Evolutionary conservation across 2,888 invertebrate genomes (phyloP).

Genomic region (Cephus pygmeus): DNA sequence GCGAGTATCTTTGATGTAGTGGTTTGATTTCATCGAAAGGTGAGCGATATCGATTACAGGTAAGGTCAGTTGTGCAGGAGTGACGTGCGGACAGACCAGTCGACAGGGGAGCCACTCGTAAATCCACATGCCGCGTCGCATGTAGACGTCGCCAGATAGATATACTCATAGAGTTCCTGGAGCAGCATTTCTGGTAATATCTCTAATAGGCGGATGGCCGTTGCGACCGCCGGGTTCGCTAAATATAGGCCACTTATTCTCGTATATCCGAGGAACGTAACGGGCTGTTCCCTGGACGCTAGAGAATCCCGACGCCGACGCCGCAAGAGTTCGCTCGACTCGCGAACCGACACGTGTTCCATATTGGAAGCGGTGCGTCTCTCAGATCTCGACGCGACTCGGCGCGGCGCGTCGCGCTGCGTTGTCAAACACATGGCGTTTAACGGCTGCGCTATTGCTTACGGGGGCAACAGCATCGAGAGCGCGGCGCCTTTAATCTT

Average conservation of each 20-base stretch:
- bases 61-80: conserved; percentile 43
- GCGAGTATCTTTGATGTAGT: conserved; percentile 2
- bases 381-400: conserved; percentile 55
- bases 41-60: conserved; percentile 49
- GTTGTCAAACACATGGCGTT: conserved; percentile 63
- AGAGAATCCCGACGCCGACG: not conserved
- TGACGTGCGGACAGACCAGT: conserved; percentile 11
- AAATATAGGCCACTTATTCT: not conserved
- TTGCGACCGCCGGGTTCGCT: not conserved
- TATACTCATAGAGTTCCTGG: too few relatives aligned
- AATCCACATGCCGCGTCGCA: not conserved
- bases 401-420: conserved; percentile 41
- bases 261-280: not conserved
- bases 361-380: conserved; percentile 45
- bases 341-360: conserved; percentile 57
- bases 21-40: not conserved
- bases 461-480: conserved; percentile 37
- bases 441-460: conserved; percentile 57
- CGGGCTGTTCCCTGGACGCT: not conserved
- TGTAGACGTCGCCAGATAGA: not conserved
- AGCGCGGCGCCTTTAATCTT: conserved; percentile 54
- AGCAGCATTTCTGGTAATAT: not conserved
- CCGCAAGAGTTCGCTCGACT: conserved; percentile 20
- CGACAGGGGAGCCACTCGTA: conserved; percentile 10
- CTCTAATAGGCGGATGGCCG: not conserved